Conservation (phyloP, 1,140 invertebrate species). For the Chironomus striatipennis region DNA sequence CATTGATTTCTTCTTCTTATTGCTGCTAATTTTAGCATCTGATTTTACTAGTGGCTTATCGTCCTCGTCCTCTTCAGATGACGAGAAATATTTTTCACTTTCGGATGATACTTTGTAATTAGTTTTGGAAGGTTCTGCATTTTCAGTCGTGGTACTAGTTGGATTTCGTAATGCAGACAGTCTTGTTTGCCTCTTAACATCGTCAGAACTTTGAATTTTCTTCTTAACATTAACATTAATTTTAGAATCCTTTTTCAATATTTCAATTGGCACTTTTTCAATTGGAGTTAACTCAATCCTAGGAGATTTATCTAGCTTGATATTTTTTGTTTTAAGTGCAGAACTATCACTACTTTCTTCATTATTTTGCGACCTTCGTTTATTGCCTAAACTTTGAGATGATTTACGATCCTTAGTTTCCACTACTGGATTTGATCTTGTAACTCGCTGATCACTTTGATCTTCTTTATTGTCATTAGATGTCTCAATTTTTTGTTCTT, state of each 20-base stretch:
- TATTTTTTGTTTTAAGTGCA: neutral
- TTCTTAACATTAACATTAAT: slow-evolving; percentile 27
- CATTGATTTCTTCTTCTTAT: neutral
- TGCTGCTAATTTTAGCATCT: slow-evolving; percentile 10
- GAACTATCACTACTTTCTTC: neutral
- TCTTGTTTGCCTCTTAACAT: slow-evolving; percentile 28
- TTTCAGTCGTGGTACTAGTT: slow-evolving; percentile 27
- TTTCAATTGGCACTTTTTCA: slow-evolving; percentile 25
- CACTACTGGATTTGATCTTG: slow-evolving; percentile 30
- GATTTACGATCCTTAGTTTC: slow-evolving; percentile 28
- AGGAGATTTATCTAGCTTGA: neutral
- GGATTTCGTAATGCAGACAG: slow-evolving; percentile 19
- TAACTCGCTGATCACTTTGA: slow-evolving; percentile 32
- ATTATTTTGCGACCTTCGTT: slow-evolving; percentile 23
- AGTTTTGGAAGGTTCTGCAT: slow-evolving; percentile 21
- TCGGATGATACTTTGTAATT: neutral
- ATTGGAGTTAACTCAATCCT: slow-evolving; percentile 17
- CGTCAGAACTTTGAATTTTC: slow-evolving; percentile 27
- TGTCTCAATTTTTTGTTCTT: slow-evolving; percentile 20
- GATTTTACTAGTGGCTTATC: slow-evolving; percentile 37
- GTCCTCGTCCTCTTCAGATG: slow-evolving; percentile 33
- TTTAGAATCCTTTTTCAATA: slow-evolving; percentile 26
- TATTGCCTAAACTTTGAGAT: slow-evolving; percentile 28
- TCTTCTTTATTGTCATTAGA: slow-evolving; percentile 33
- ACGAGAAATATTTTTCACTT: slow-evolving; percentile 37